phyloP scores from a whole-genome alignment of 1,140 invertebrate species.

The Rhyacophila brunnea region DNA sequence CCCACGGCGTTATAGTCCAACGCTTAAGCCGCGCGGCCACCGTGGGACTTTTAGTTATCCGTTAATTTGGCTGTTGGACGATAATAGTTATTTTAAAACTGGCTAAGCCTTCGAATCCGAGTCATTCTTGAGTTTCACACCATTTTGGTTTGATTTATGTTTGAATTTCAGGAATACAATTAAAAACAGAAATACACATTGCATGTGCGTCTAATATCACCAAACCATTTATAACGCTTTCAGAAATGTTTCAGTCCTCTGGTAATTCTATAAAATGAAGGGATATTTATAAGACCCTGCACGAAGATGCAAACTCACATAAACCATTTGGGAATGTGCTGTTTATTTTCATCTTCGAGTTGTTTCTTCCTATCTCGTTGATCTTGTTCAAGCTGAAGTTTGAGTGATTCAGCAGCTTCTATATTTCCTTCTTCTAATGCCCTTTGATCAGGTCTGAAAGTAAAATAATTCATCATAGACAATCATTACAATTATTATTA shows the following conservation, averaged over 20 bases:
- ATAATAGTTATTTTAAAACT: too few relatives aligned
- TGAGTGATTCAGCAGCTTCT: constrained; percentile 67
- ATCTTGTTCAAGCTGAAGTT: constrained; percentile 65
- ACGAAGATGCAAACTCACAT: constrained; percentile 45
- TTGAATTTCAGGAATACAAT: not conserved
- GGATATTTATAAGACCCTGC: not conserved
- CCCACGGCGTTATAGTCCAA: too few relatives aligned
- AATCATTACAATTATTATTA: too few relatives aligned
- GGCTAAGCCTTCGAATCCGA: too few relatives aligned
- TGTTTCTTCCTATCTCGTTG: constrained; percentile 68
- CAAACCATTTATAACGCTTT: not conserved
- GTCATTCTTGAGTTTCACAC: too few relatives aligned
- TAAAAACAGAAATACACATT: not conserved
- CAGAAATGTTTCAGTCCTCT: not conserved
- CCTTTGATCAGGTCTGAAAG: constrained; percentile 55
- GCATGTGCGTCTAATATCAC: not conserved
- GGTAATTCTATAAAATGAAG: not conserved
- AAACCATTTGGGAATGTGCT: constrained; percentile 65
- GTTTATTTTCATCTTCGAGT: constrained; percentile 55
- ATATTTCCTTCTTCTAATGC: constrained; percentile 77
- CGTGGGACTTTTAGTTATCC: too few relatives aligned
- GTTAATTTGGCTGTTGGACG: too few relatives aligned
- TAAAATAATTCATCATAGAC: too few relatives aligned
- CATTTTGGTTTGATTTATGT: too few relatives aligned
- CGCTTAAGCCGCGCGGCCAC: too few relatives aligned